Percentiles rank a stretch among this genome's conserved stretches.
These are phyloP conservation scores for Leuciscus waleckii DNA, from an alignment of 2,797 vertebrate genomes.

Conservation along the genomic window DNA sequence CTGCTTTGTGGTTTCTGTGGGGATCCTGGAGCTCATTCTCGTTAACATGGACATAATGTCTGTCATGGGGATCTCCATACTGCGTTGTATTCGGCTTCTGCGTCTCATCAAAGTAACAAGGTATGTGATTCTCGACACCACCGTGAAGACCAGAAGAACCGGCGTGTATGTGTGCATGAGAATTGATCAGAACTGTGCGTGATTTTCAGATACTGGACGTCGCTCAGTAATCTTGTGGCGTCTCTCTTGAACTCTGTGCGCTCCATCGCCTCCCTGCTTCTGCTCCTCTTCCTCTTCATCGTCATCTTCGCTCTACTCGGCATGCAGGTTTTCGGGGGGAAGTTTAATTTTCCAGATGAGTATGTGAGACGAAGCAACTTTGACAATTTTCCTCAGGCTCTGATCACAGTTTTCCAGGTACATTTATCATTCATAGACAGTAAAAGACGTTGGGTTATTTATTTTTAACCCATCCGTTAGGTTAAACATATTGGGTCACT, in stretches of 20 bases:
- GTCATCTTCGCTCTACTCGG: conserved; percentile 91
- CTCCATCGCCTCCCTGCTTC: conserved; percentile 92
- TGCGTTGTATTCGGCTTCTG: conserved; percentile 92
- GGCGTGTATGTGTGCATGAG: not conserved
- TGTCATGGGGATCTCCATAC: conserved; percentile 90
- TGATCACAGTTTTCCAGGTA: conserved; percentile 96
- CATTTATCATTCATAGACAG: not conserved
- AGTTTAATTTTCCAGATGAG: conserved; percentile 87
- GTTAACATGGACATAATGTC: conserved; percentile 85
- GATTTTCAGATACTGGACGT: conserved; percentile 84
- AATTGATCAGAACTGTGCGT: not conserved
- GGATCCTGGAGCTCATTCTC: conserved; percentile 86
- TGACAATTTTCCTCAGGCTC: conserved; percentile 92
- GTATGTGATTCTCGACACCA: conserved; percentile 67
- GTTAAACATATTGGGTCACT: too few relatives aligned
- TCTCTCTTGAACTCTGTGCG: conserved; percentile 91
- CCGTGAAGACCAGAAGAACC: too few relatives aligned
- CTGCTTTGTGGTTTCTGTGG: conserved; percentile 91
- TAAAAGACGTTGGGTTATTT: too few relatives aligned
- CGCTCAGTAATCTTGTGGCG: conserved; percentile 90
- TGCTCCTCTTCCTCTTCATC: conserved; percentile 95
- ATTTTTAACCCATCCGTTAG: too few relatives aligned
- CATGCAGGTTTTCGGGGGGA: conserved; percentile 97
- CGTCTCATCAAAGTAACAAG: conserved; percentile 92
- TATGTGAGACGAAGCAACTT: conserved; percentile 89